Base-by-base conservation (phyloP, 2,113 vertebrate genomes). In the Chamaetylas fuelleborni region DNA sequence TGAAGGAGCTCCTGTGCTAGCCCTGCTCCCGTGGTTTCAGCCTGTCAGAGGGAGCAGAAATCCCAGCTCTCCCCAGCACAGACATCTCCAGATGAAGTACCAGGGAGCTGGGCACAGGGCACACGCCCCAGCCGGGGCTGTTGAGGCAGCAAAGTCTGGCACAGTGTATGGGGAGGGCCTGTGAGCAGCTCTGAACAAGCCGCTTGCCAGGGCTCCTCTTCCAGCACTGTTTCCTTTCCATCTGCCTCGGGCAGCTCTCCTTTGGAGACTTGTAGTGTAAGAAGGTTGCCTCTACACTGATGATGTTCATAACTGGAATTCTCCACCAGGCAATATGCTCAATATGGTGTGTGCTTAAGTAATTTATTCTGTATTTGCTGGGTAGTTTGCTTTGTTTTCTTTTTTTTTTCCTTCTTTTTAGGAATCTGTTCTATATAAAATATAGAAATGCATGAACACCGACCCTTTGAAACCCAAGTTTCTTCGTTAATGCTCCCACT, bases 91-190 rank as follows among this genome's bases (percentile, higher is more conserved):
- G 12, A 9, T 22, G 19, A 33, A 70, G 33, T 3, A 16, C 11
- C 1, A 6, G n/a, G 50, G n/a, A 85, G 58, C 18, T 66, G 1
- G 0, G 42, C 47, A 25, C 1, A 3, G 60, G 26, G 29, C 9
- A 19, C 11, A 3, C 0, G 0, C 60, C 2, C 1, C 45, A 56
- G 64, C 22, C 48, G 42, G 16, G 16, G 43, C 12, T 58, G 20
- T 67, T 43, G 31, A 36, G 38, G 54, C 48, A 72, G 66, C 71
- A 8, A 7, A 48, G 20, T 11, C 22, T 1, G 3, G 34, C 58
- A 19, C 17, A 20, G 9, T 0, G 0, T 1, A 0, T 6, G 23
- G 8, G 19, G 26, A 54, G 34, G 17, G 53, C 8, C 58, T 3
- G 4, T 12, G 26, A 38, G 29, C 23, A 42, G 31, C 65, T 48